Conservation (phyloP, 2,113 vertebrate species). For the Elachura formosa region DNA sequence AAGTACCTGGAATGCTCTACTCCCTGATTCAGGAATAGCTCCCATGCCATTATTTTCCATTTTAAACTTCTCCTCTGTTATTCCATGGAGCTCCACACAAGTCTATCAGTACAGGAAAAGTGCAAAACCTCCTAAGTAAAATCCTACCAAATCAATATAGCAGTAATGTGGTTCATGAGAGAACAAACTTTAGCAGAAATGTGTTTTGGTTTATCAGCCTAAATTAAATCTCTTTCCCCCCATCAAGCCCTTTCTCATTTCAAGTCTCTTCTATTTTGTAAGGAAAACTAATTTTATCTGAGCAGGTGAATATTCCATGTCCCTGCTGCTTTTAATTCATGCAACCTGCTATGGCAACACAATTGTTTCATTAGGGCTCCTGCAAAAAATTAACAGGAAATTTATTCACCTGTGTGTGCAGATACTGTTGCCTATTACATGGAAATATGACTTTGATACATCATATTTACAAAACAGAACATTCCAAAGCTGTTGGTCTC, state of each 20-base stretch:
- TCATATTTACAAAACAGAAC: neutral
- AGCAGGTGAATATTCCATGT: neutral
- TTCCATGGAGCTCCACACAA: neutral
- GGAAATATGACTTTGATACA: neutral
- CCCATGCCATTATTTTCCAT: neutral
- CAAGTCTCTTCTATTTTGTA: neutral
- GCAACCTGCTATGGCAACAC: neutral
- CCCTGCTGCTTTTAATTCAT: neutral
- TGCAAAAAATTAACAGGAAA: neutral
- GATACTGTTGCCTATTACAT: neutral
- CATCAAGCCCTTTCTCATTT: neutral
- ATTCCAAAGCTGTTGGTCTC: neutral
- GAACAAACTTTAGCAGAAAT: neutral
- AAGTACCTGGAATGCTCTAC: neutral
- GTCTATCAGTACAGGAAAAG: neutral
- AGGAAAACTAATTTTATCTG: neutral
- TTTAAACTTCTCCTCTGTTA: neutral
- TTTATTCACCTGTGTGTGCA: neutral
- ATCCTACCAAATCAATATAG: neutral
- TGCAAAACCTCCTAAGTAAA: neutral
- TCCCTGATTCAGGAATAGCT: neutral
- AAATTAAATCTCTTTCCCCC: neutral
- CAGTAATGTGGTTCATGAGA: neutral
- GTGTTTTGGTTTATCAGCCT: neutral
- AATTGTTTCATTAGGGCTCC: neutral